These are phyloP conservation scores for Eilema caniola DNA, from an alignment of 2,888 invertebrate species.

Conservation along the genomic window DNA sequence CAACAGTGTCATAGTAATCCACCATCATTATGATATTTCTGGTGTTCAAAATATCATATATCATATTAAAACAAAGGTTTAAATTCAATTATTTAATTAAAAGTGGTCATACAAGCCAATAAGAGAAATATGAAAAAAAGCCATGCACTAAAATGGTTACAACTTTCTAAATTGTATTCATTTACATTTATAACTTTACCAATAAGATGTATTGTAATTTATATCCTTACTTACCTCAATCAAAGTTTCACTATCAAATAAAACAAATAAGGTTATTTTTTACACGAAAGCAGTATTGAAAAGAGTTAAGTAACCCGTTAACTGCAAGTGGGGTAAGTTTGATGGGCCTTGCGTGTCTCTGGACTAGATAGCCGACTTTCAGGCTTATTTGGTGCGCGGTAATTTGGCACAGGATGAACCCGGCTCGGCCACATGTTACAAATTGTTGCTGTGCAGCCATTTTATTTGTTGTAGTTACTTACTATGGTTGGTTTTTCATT, in stretches of 20 bases:
- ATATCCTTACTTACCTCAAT: conserved; percentile 5
- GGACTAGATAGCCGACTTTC: conserved; percentile 54
- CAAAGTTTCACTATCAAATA: too few species aligned
- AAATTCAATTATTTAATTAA: too few species aligned
- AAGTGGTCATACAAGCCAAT: too few species aligned
- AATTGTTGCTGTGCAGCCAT: conserved; percentile 17
- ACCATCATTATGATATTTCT: background rate
- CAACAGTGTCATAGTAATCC: background rate
- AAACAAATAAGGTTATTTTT: conserved; percentile 1
- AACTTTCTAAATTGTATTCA: too few species aligned
- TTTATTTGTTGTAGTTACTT: background rate
- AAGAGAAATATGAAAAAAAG: too few species aligned
- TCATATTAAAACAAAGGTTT: background rate
- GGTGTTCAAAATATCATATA: background rate
- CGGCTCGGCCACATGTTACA: conserved; percentile 19
- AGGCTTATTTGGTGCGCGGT: conserved; percentile 39
- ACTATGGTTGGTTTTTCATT: background rate
- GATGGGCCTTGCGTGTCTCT: conserved; percentile 59
- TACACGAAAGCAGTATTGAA: background rate
- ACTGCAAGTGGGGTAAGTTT: conserved; percentile 58
- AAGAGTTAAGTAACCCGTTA: conserved; percentile 40
- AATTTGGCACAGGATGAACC: conserved; percentile 42
- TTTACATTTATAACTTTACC: too few species aligned
- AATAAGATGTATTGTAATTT: background rate
- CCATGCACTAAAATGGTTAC: too few species aligned